Evolutionary conservation across 1,140 invertebrate species (phyloP).

Genomic region (Melipona quadrifasciata): DNA sequence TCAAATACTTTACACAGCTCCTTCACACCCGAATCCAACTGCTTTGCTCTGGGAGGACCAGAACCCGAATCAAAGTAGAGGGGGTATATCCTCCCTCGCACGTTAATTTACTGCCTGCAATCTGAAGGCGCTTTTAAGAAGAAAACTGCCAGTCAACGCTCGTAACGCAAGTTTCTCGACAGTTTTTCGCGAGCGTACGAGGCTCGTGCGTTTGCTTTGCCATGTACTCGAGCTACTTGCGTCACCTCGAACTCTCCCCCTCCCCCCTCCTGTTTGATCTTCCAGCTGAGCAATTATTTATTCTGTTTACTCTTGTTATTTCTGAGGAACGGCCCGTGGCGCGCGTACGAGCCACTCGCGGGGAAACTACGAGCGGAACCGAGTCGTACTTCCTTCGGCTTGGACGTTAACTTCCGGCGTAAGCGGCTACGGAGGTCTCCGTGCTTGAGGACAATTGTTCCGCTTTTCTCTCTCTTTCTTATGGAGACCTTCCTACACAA

Average conservation of each 20-base stretch:
- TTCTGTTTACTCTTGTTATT: no score
- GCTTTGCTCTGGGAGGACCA: background rate
- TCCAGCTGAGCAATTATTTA: slow-evolving; percentile 57
- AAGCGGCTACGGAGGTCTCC: slow-evolving; percentile 34
- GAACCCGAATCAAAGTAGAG: no score
- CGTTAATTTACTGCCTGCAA: background rate
- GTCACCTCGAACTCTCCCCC: background rate
- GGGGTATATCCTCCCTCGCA: background rate
- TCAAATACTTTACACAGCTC: no score
- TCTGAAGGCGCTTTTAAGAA: background rate
- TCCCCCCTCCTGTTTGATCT: slow-evolving; percentile 40
- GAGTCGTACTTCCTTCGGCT: slow-evolving; percentile 31
- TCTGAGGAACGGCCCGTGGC: background rate
- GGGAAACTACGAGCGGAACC: slow-evolving; percentile 29
- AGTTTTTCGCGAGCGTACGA: background rate
- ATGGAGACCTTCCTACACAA: background rate
- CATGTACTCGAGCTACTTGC: background rate
- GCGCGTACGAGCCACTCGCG: background rate
- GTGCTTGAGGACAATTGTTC: slow-evolving; percentile 32
- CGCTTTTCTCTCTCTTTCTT: slow-evolving; percentile 8
- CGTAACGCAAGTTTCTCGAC: background rate
- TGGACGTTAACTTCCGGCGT: slow-evolving; percentile 52
- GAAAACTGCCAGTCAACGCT: background rate
- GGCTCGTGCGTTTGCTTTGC: background rate
- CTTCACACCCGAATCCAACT: background rate